Evolutionary conservation across 2,888 invertebrate species (phyloP), one percentile per base, ranked within the genome.

Genomic region (Lepetodrilus schrolli): DNA sequence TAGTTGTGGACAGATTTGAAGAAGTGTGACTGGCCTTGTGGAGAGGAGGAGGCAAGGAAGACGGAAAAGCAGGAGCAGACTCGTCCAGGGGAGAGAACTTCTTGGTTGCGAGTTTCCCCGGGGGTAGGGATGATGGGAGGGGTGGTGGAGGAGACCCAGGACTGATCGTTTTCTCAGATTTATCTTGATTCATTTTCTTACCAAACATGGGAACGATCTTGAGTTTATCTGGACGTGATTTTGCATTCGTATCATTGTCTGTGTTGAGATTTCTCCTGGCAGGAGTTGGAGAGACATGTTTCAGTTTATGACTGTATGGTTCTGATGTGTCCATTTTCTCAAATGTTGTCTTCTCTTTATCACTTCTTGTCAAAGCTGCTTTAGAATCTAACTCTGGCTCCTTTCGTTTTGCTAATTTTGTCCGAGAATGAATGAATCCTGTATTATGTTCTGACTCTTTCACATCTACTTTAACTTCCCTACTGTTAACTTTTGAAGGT

Each of bases 281-380:
- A 58, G 78, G 74, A 65, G 70, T 76, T 47, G 81, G 72, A 20
- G 66, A 36, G 10, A 30, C 72, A 49, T 48, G 36, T 43, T 68
- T 70, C 4, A 66, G 30, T n/a, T 66, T 70, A 10, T 17, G 34
- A 10, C 70, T 50, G 13, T 47, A 47, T 37, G 71, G 4, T 71
- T 78, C 80, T 23, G 72, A 71, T n/a, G 78, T 77, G 38, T 82
- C 82, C 80, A 82, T 81, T 70, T 80, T 75, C 65, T 81, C 83
- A 69, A 71, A 37, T 49, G 69, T 75, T 48, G 66, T 26, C 23
- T 23, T 21, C 10, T 66, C 70, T 48, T 72, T 80, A 13, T 47
- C 23, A 26, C 73, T 65, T 48, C 83, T 78, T 26, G 81, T 80
- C 58, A 75, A 47, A 49, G 69, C 8, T 58, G 47, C 30, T 48